Evolutionary conservation across 2,888 invertebrate species (phyloP), one percentile per base, ranked within the genome.

Genomic region (Sinotaia quadrata): DNA sequence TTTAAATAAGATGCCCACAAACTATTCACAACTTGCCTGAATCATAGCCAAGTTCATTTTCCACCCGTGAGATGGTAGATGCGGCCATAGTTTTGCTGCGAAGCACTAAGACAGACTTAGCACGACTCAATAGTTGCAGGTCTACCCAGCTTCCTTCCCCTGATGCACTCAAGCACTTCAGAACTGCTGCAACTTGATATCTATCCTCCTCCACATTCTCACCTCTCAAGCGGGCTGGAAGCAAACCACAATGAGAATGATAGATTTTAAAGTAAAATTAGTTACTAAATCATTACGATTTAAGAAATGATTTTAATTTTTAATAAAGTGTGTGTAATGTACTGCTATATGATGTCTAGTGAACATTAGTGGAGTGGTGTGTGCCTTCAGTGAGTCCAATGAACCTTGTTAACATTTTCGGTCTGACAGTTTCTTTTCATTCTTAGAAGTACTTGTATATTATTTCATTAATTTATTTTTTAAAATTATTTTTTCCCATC

Each of bases 71-170:
- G 21, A 65, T 65, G 44, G 65, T 65, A 41, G 65, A 65, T 1
- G 65, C 65, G 5, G 65, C 65, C 36, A 65, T 52, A 21, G 52
- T 65, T 24, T 65, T 65, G 56, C 65, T 65, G 56, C 65, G 65
- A 15, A 65, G 56, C 41, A 65, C 65, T 47, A 65, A 47, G 18
- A 65, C 65, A 27, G 65, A 65, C 56, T 65, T 65, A 24, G 65
- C 65, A 5, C 65, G 31, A 27, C 65, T 65, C 47, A 65, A 24
- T 33, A 65, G 56, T 34, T 65, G 65, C 56, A 65, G 56, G 47
- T 65, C 65, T 4, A 21, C 21, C 65, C 65, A 65, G 34, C 65
- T 65, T n/a, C 65, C 65, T 21, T 65, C 65, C 0, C 65, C 65
- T 0, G 65, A 65, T 3, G 65, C 54, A 8, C 65, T 56, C 56